phyloP scores from a whole-genome alignment of 1,140 invertebrate species.

The Cataglyphis hispanica region DNA sequence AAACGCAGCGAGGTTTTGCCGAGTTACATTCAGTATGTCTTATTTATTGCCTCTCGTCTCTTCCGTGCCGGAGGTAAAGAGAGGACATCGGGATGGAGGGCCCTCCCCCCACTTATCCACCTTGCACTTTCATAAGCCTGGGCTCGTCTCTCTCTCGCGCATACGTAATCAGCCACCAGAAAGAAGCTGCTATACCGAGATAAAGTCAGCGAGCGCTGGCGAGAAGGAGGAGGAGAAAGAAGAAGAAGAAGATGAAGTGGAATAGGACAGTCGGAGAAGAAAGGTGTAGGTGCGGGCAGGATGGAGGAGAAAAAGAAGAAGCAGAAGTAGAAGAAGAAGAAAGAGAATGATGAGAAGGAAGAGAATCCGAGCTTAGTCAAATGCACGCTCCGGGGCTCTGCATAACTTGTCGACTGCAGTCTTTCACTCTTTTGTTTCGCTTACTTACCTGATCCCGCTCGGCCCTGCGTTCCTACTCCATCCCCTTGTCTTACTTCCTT shows the following conservation, averaged over 20 bases:
- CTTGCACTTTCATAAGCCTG: slow-evolving; percentile 73
- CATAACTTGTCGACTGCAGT: slow-evolving; percentile 79
- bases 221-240: slow-evolving; percentile 18
- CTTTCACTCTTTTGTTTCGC: slow-evolving; percentile 75
- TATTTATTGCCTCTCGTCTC: slow-evolving; percentile 71
- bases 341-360: slow-evolving; percentile 52
- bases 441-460: slow-evolving; percentile 60
- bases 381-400: slow-evolving; percentile 78
- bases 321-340: slow-evolving; percentile 25
- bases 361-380: slow-evolving; percentile 75
- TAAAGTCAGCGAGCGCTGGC: slow-evolving; percentile 69
- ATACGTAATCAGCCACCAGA: slow-evolving; percentile 76
- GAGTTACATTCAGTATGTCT: slow-evolving; percentile 67
- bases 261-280: not conserved
- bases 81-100: slow-evolving; percentile 25
- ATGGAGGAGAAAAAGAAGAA: slow-evolving; percentile 1
- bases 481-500: slow-evolving; percentile 36
- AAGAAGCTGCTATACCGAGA: slow-evolving; percentile 73
- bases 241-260: not conserved
- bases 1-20: slow-evolving; percentile 54
- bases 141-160: slow-evolving; percentile 70
- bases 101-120: slow-evolving; percentile 47
- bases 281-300: not conserved
- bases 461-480: slow-evolving; percentile 29
- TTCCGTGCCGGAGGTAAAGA: slow-evolving; percentile 39